phyloP scores from a whole-genome alignment of 2,797 vertebrate genomes.

The Pantherophis alleghaniensis region DNA sequence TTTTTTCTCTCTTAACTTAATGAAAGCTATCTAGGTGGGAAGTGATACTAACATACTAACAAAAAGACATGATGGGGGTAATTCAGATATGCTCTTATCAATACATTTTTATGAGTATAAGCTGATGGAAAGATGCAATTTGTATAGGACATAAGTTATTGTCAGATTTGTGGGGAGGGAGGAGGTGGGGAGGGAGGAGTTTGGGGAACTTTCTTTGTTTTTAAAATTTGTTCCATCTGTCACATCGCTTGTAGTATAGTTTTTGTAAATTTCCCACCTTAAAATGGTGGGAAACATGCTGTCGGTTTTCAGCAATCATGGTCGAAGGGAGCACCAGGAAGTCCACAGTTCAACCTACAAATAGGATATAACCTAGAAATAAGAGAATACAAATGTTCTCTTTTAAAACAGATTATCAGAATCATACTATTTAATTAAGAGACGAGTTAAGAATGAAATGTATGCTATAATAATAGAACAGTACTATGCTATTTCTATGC shows the following conservation, averaged over 20 bases:
- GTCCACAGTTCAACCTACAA: neutral
- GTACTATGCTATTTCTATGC: neutral
- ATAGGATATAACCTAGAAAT: too few species aligned
- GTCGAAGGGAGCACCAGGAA: neutral
- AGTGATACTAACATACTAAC: too few species aligned
- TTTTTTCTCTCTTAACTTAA: too few species aligned
- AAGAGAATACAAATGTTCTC: neutral
- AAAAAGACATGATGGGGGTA: too few species aligned
- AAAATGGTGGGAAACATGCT: neutral
- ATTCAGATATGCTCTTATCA: neutral
- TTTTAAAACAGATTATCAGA: accelerated
- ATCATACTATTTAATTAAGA: neutral
- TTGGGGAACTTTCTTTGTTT: neutral
- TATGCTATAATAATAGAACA: constrained; percentile 4
- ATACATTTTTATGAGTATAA: neutral
- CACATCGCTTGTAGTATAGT: neutral
- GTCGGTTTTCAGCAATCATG: neutral
- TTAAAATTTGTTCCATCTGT: neutral
- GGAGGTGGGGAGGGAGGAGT: neutral
- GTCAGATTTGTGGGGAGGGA: neutral
- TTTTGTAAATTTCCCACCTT: neutral
- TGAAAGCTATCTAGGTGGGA: too few species aligned
- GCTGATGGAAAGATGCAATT: neutral
- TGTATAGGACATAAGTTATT: neutral
- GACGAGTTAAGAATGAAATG: constrained; percentile 9